A percentile compares a stretch with the other conserved stretches of the same genome.
These are phyloP conservation scores for Leptinotarsa haldemani DNA, from an alignment of 2,888 invertebrate genomes.

Conservation along the genomic window DNA sequence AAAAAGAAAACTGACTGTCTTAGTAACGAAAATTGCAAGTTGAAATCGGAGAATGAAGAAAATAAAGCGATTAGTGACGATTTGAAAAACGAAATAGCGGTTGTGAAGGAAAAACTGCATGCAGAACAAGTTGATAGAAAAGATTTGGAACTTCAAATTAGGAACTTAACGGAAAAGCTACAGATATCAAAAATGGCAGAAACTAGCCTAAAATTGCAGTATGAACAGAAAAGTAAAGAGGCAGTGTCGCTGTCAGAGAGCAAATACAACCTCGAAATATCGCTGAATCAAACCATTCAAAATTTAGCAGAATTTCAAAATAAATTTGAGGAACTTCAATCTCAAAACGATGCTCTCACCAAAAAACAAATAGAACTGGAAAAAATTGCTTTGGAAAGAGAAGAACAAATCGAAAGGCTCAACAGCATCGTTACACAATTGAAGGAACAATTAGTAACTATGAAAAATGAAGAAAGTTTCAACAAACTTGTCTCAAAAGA, in stretches of 20 bases:
- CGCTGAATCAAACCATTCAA: slow-evolving; percentile 41
- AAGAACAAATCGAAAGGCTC: slow-evolving; percentile 38
- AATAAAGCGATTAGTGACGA: slow-evolving; percentile 53
- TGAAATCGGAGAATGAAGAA: slow-evolving; percentile 50
- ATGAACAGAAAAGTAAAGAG: slow-evolving; percentile 59
- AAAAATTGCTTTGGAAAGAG: slow-evolving; percentile 30
- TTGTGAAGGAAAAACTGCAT: slow-evolving; percentile 55
- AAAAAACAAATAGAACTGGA: slow-evolving; percentile 41
- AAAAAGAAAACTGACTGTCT: slow-evolving; percentile 56
- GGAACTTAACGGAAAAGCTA: slow-evolving; percentile 61
- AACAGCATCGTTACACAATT: slow-evolving; percentile 35
- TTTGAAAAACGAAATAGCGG: slow-evolving; percentile 54
- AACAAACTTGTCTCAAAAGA: slow-evolving; percentile 7
- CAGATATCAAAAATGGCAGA: slow-evolving; percentile 63
- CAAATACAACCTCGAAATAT: slow-evolving; percentile 50
- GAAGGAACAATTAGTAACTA: slow-evolving; percentile 48
- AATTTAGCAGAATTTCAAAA: slow-evolving; percentile 46
- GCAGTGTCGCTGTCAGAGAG: slow-evolving; percentile 48
- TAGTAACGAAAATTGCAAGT: slow-evolving; percentile 54
- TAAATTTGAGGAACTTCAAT: slow-evolving; percentile 47
- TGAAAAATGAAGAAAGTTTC: slow-evolving; percentile 30
- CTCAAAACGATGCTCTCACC: slow-evolving; percentile 46
- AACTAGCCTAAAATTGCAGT: slow-evolving; percentile 60
- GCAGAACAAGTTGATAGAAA: slow-evolving; percentile 54
- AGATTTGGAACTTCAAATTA: slow-evolving; percentile 52